Base-by-base conservation (phyloP, 2,113 vertebrate species). In the Tenebrosternarchus preto region DNA sequence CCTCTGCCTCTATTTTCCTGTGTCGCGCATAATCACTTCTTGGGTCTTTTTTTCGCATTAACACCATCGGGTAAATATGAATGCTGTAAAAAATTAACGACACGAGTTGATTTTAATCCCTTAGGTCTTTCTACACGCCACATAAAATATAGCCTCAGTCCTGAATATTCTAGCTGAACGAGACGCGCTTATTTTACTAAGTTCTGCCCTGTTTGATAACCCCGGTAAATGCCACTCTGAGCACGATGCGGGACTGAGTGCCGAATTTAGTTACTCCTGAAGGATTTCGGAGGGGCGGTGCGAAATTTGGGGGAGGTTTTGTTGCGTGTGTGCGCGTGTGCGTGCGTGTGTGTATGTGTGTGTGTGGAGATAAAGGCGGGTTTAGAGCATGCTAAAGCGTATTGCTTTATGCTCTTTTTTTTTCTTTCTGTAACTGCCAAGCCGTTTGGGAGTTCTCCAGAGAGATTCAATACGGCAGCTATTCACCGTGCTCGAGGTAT, bases 381-480 rank as follows among this genome's bases (percentile, higher is more conserved):
- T 85, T 81, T 78, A 81, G 63, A 74, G 56, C 70, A 79, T 70
- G 76, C 25, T n/a, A 74, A 63, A 24, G 24, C 15, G 63, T 19
- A 43, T 46, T 79, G 46, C 76, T 73, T 70, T 67, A 63, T 80
- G 50, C 84, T 59, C 73, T 24, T 77, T 57, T n/a, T 64, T 75
- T 36, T 68, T 39, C 68, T 31, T 15, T 57, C 22, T 27, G 27
- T 50, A 33, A 33, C 76, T 78, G 83, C 81, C 80, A 76, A 82
- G 56, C 43, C 60, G 77, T 74, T 75, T 79, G 79, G 84, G 83
- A 90, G 82, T 77, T 85, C 88, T 88, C 87, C 75, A 64, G 86
- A 88, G 90, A 90, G 88, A 91, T 90, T 90, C 90, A 87, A 88
- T 84, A 91, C 88, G 85, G 76, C 80, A 90, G 86, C 84, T 86